Evolutionary conservation across 2,113 vertebrate genomes (phyloP).

Genomic region (Abramis brama): DNA sequence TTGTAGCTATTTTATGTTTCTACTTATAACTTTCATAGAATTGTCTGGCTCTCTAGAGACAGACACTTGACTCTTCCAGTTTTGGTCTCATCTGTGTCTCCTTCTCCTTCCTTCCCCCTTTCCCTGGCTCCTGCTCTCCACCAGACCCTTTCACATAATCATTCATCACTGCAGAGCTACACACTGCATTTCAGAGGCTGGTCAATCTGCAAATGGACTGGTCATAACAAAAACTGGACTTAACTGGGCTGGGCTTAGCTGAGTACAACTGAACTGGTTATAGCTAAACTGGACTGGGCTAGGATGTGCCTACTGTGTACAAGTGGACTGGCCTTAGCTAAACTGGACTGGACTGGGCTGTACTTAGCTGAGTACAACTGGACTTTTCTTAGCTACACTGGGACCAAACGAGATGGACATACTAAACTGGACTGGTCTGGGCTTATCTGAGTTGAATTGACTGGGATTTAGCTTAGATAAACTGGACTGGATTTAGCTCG

Average conservation of each 20-base stretch:
- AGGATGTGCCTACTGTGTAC: not conserved
- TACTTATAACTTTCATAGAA: not conserved
- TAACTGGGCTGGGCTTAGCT: not conserved
- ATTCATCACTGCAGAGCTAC: constrained; percentile 28
- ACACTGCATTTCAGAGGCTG: constrained; percentile 53
- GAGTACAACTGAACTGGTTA: not conserved
- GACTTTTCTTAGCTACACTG: not conserved
- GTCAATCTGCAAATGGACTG: constrained; percentile 40
- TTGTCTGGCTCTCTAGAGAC: not conserved
- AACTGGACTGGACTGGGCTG: not conserved
- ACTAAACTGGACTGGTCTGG: not conserved
- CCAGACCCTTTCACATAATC: constrained; percentile 39
- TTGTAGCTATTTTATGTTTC: not conserved
- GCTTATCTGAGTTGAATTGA: not conserved
- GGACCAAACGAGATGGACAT: too few species aligned
- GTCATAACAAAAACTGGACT: not conserved
- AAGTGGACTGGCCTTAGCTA: not conserved
- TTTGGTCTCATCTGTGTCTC: not conserved
- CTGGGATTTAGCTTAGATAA: not conserved
- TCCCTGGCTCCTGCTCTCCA: constrained; percentile 18
- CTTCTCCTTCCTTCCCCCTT: not conserved
- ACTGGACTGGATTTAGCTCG: not conserved
- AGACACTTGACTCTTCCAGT: constrained; percentile 2
- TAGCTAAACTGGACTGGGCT: not conserved
- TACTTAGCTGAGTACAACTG: not conserved